Conservation (phyloP, 2,888 invertebrate genomes). For the Eristalis tenax region DNA sequence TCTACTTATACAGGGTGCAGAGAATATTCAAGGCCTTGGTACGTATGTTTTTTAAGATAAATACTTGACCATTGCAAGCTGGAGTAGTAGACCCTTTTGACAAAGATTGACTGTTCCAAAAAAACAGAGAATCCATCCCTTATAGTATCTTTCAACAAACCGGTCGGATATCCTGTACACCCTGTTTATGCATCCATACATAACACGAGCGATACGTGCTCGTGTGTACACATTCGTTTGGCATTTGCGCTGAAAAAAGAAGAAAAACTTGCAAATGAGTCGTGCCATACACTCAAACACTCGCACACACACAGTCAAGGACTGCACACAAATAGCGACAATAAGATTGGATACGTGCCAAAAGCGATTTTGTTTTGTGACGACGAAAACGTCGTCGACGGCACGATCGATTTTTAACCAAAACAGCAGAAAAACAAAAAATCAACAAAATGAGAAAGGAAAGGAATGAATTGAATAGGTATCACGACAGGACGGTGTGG, state of each 20-base stretch:
- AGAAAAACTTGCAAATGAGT: not conserved
- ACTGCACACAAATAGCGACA: not conserved
- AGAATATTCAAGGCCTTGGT: not conserved
- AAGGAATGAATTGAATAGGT: not conserved
- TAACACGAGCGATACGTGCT: not conserved
- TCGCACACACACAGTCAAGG: not conserved
- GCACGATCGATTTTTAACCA: slow-evolving; percentile 27
- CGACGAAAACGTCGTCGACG: slow-evolving; percentile 56
- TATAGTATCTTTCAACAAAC: not conserved
- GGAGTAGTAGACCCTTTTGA: too few species aligned
- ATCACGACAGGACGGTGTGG: not conserved
- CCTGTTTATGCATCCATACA: not conserved
- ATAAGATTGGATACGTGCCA: slow-evolving; percentile 57
- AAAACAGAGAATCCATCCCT: too few species aligned
- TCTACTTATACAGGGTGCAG: slow-evolving; percentile 2
- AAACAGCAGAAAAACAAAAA: slow-evolving; percentile 18
- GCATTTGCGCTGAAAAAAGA: slow-evolving; percentile 32
- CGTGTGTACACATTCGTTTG: slow-evolving; percentile 21
- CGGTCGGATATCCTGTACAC: not conserved
- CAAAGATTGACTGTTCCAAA: too few species aligned
- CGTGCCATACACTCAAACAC: not conserved
- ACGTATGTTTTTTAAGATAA: not conserved
- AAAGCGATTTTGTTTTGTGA: slow-evolving; percentile 57
- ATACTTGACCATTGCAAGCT: too few species aligned
- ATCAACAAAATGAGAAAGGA: not conserved